These are phyloP conservation scores for Drosophila anomalata DNA, from an alignment of 2,888 invertebrate species.

Conservation along the genomic window DNA sequence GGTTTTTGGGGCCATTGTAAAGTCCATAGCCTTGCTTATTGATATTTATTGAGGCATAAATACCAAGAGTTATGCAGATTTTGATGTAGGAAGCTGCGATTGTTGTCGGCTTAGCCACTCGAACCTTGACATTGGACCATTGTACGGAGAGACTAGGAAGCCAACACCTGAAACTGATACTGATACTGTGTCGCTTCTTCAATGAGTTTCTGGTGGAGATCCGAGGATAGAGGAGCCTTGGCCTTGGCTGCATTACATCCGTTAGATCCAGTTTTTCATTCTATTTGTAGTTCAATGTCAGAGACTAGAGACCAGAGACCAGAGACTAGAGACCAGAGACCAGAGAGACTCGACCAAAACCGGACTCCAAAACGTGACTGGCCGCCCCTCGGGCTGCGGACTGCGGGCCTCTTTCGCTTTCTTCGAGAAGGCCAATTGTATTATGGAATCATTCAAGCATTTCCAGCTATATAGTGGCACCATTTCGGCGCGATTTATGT, in stretches of 20 bases:
- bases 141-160: background rate
- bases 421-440: slow-evolving; percentile 40
- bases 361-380: slow-evolving; percentile 38
- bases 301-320: slow-evolving; percentile 8
- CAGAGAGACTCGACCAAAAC: background rate
- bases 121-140: slow-evolving; percentile 25
- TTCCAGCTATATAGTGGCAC: slow-evolving; percentile 28
- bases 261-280: slow-evolving; percentile 10
- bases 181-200: background rate
- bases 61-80: slow-evolving; percentile 28
- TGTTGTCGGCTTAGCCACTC: slow-evolving; percentile 20
- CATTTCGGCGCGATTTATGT: slow-evolving; percentile 22
- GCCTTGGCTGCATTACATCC: slow-evolving; percentile 34
- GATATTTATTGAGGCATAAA: slow-evolving; percentile 39
- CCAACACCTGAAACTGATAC: background rate
- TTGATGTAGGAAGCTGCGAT: slow-evolving; percentile 23
- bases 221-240: background rate
- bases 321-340: too few species aligned
- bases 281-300: slow-evolving; percentile 48
- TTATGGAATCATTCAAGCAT: slow-evolving; percentile 48
- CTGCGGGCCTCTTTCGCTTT: slow-evolving; percentile 36
- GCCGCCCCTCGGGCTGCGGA: background rate
- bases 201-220: background rate
- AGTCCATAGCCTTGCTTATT: slow-evolving; percentile 10
- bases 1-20: slow-evolving; percentile 6